Base-by-base conservation (phyloP, 2,797 vertebrate genomes). In the Cetoscarus ocellatus region DNA sequence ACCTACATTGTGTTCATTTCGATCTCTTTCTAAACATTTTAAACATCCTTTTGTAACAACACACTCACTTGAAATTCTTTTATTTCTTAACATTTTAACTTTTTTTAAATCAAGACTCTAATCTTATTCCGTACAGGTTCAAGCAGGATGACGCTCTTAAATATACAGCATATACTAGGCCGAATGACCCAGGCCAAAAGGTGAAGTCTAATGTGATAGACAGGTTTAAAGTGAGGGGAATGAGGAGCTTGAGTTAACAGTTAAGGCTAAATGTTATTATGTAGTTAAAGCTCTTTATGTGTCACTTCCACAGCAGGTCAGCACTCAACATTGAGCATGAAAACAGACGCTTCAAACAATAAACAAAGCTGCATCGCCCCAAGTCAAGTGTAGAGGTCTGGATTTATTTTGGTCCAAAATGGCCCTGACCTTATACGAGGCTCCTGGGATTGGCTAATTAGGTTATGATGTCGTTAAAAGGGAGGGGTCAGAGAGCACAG, bases 391-490 rank as follows among this genome's bases (percentile, higher is more conserved):
- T 55, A 27, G 13, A 35, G 43, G 27, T 55, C 60, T 57, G 27
- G 51, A 59, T 79, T 66, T 73, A 44, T 75, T 80, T 73, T 68
- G 45, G 63, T 55, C 38, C 82, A 71, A 61, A 40, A 48, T 19
- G 65, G 58, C 6, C 74, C 47, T 36, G 67, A 14, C 74, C 61
- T 57, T 42, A 49, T 51, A 80, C 4, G 49, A 66, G 10, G 49
- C 86, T 71, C 86, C 70, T 8, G 84, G 76, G 86, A 84, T 42
- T 75, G 61, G 77, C 19, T 86, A 88, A 91, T 90, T 86, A 83
- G 80, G 61, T 88, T 85, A 83, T 87, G 83, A 89, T 82, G 80
- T 88, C 61, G 69, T 91, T 92, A 86, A 87, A 89, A 77, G 71
- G 74, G 57, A 66, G 75, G 70, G 89, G 87, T 89, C 83, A 90